A percentile compares a stretch with the other conserved stretches of the same genome.
Evolutionary conservation across 2,113 vertebrate genomes (phyloP).

Genomic region (Eublepharis macularius): DNA sequence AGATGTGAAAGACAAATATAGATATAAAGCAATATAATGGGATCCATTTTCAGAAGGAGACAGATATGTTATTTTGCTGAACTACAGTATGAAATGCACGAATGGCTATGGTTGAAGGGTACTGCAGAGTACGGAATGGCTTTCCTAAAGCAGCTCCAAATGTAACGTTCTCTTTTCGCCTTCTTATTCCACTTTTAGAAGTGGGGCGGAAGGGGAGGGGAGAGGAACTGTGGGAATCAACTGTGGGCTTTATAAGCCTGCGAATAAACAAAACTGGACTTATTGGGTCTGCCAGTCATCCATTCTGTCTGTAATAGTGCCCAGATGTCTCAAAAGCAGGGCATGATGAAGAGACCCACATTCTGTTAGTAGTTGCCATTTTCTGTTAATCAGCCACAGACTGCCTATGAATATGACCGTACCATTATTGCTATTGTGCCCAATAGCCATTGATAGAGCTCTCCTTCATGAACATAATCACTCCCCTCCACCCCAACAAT

Average conservation of each 20-base stretch:
- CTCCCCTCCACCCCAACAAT: not conserved
- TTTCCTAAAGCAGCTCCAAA: not conserved
- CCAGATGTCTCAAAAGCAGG: not conserved
- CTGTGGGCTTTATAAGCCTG: not conserved
- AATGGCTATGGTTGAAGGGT: not conserved
- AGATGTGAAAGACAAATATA: not conserved
- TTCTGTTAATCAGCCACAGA: not conserved
- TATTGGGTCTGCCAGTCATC: not conserved
- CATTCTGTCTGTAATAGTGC: not conserved
- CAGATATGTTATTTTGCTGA: slow-evolving; percentile 2
- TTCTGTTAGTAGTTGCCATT: not conserved
- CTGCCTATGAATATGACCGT: not conserved
- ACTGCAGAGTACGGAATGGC: not conserved
- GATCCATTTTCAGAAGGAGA: slow-evolving; percentile 21
- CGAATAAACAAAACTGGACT: not conserved
- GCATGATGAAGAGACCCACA: not conserved
- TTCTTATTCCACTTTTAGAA: too few species aligned
- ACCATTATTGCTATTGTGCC: not conserved
- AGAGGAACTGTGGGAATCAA: not conserved
- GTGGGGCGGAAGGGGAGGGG: not conserved
- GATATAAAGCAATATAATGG: not conserved
- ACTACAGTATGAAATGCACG: not conserved
- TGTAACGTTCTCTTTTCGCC: not conserved
- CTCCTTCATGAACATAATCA: not conserved
- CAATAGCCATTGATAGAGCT: not conserved